Evolutionary conservation across 2,113 vertebrate genomes (phyloP).

Genomic region (Perca fluviatilis): DNA sequence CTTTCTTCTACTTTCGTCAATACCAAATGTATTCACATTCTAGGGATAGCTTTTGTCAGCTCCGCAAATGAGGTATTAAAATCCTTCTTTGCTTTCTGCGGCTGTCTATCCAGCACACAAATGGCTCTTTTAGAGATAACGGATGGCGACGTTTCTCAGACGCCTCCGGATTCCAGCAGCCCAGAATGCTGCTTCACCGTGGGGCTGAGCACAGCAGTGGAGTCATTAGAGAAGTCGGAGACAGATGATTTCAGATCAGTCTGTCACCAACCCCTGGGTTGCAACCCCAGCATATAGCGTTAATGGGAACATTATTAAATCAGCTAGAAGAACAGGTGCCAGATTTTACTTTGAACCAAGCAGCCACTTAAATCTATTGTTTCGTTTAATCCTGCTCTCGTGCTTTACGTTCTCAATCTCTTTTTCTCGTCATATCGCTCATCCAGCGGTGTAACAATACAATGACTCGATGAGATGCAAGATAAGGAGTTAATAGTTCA

Average conservation of each 20-base stretch:
- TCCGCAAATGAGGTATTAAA: constrained; percentile 54
- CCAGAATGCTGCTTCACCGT: constrained; percentile 6
- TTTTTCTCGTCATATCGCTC: constrained; percentile 1
- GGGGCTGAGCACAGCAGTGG: constrained; percentile 43
- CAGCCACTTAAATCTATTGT: constrained; percentile 32
- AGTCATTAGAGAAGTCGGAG: constrained; percentile 60
- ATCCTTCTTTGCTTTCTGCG: constrained; percentile 36
- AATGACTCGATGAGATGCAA: neutral
- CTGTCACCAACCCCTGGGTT: constrained; percentile 54
- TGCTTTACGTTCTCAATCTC: constrained; percentile 57
- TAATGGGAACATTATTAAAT: constrained; percentile 63
- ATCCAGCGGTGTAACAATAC: neutral
- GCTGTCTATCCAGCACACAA: constrained; percentile 41
- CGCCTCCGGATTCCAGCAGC: constrained; percentile 50
- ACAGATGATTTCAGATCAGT: constrained; percentile 63
- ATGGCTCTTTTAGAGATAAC: constrained; percentile 62
- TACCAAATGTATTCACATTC: constrained; percentile 47
- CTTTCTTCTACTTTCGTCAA: constrained; percentile 38
- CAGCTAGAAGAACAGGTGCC: constrained; percentile 58
- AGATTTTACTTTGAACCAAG: constrained; percentile 42
- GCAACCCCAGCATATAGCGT: constrained; percentile 19
- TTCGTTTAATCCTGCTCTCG: constrained; percentile 16
- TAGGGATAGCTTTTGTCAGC: constrained; percentile 55
- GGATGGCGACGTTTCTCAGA: constrained; percentile 46
- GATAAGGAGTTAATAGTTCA: neutral